Evolutionary conservation across 2,888 invertebrate genomes (phyloP), one percentile per base, ranked within the genome.

Genomic region (Dicyrtoma fusca): DNA sequence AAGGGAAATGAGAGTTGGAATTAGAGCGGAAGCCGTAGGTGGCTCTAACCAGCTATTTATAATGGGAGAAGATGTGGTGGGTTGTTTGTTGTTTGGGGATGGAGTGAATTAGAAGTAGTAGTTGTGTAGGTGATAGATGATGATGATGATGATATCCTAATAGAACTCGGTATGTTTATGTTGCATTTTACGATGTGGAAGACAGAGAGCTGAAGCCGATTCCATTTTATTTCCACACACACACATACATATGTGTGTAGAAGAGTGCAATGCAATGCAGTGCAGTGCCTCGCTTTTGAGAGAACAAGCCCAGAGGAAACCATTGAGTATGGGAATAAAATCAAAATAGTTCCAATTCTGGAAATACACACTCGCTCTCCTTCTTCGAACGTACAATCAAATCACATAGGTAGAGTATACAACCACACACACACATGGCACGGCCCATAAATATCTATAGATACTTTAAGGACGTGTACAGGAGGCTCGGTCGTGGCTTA

Each of bases 171-270:
- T 19, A 55, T 55, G 25, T 25, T 57, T 57, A 25, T 57, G 57
- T 23, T 57, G 11, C 25, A 1, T n/a, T 57, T 57, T 21, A 25
- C 26, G n/a, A 23, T 14, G 1, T 57, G 21, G 49, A n/a, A 21
- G 17, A 66, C n/a, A 25, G 5, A 26, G 51, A 26, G 42, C 2
- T 5, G n/a, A 10, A 25, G 42, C 61, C 61, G 61, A 61, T 66
- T 66, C 53, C 53, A 55, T 42, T 66, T 53, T 55, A 66, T 66
- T 66, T 66, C 66, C 55, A 25, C 53, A 44, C 19, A 34, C 17
- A 14, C 13, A 65, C 34, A 23, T 63, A 1, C 62, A 42, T 13
- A n/a, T 1, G 42, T 25, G 57, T 14, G 57, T 8, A 57, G 57
- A 25, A 10, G 14, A 19, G 17, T 19, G 17, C 8, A 44, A 44